Percentiles rank a stretch among this genome's conserved stretches.
Conservation (phyloP, 2,797 vertebrate species). For the Micromesistius poutassou region DNA sequence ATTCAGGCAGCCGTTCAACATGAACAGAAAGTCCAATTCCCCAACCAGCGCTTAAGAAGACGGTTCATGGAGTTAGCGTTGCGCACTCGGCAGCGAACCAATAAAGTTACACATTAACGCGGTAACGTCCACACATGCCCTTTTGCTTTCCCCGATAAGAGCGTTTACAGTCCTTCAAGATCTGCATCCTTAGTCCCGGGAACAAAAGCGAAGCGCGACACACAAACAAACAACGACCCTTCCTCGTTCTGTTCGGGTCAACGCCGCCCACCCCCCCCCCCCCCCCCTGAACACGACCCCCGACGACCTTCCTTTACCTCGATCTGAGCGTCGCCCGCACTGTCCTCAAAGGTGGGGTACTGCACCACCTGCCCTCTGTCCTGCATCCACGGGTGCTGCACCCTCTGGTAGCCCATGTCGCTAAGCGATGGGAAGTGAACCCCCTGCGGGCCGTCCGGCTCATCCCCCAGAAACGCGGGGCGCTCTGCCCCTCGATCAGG, state of each 20-base stretch:
- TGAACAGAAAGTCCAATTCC: neutral
- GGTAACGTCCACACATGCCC: slow-evolving; percentile 5
- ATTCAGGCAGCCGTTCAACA: too few species aligned
- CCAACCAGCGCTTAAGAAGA: neutral
- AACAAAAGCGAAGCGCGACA: neutral
- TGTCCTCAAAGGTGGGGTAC: slow-evolving; percentile 33
- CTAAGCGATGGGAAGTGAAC: slow-evolving; percentile 16
- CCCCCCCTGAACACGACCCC: neutral
- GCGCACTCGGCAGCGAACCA: slow-evolving; percentile 6
- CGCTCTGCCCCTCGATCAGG: slow-evolving; percentile 40
- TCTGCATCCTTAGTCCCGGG: neutral
- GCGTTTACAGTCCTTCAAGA: neutral
- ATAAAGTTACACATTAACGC: slow-evolving; percentile 25
- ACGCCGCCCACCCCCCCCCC: neutral
- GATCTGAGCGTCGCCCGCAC: slow-evolving; percentile 36
- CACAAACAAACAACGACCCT: neutral
- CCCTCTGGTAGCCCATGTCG: slow-evolving; percentile 22
- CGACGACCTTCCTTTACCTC: slow-evolving; percentile 60
- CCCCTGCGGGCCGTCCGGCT: slow-evolving; percentile 28
- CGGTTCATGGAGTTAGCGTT: neutral
- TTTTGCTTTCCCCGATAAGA: slow-evolving; percentile 49
- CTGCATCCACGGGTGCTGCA: neutral
- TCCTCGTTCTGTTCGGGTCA: neutral
- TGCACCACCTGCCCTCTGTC: slow-evolving; percentile 9
- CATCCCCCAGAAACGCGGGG: slow-evolving; percentile 26